Percentiles rank a stretch among this genome's conserved stretches.
phyloP scores from a whole-genome alignment of 2,113 vertebrate genomes.

The Malurus cyaneus region DNA sequence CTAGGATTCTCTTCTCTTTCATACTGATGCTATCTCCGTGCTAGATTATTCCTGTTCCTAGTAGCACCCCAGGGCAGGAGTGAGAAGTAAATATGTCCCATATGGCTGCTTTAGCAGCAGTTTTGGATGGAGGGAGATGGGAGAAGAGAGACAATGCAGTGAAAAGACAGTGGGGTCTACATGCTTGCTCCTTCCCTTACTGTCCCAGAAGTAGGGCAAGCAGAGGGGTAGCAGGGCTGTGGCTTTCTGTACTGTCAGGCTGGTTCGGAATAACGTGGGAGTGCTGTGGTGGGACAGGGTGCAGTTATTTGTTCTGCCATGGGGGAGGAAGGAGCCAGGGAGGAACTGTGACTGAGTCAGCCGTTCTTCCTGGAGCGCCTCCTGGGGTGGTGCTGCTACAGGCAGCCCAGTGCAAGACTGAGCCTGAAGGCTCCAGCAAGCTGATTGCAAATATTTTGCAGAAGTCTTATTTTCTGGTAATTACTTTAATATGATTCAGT shows the following conservation, averaged over 20 bases:
- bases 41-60: background rate
- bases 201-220: background rate
- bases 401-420: conserved; percentile 20
- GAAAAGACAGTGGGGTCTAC: background rate
- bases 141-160: background rate
- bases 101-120: background rate
- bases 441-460: conserved; percentile 38
- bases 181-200: background rate
- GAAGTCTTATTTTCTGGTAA: conserved; percentile 58
- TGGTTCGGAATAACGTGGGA: background rate
- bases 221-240: background rate
- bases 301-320: background rate
- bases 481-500: conserved; percentile 64
- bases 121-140: background rate
- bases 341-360: conserved; percentile 43
- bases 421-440: conserved; percentile 36
- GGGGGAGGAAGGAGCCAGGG: conserved; percentile 21
- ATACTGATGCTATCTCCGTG: background rate
- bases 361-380: conserved; percentile 3
- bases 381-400: conserved; percentile 35
- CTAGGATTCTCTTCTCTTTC: background rate
- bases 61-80: background rate
- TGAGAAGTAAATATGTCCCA: background rate
- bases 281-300: background rate
- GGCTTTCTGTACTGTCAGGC: background rate